Base-by-base conservation (phyloP, 2,888 invertebrate genomes). In the Diaphora mendica region DNA sequence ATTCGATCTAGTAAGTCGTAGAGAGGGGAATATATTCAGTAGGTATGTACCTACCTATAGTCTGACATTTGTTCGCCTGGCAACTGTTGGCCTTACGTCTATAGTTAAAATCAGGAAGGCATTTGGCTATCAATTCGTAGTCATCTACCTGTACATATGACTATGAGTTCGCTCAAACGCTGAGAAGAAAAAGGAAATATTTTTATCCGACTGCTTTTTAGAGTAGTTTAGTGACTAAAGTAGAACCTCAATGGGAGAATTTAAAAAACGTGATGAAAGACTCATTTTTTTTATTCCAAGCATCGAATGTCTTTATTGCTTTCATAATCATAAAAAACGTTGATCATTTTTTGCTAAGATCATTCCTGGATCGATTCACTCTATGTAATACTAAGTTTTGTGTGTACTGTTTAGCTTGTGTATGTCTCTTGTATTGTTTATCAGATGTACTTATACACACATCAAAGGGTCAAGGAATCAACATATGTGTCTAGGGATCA, bases 1-100 rank as follows among this genome's bases (percentile, higher is more conserved):
- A 82, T 79, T 78, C 76, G 71, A 73, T 79, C 44, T 70, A 73
- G 59, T 62, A 35, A n/a, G 51, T 55, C n/a, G 65, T 74, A 68
- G 66, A n/a, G 64, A 23, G 68, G 23, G 64, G 20, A 26, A 26
- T 70, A 80, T 67, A 72, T 75, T 64, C 68, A 74, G 74, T 73
- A 66, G 23, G 64, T 39, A 26, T 26, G n/a, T 55, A 35, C 62
- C n/a, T n/a, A n/a, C n/a, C n/a, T n/a, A n/a, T n/a, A 76, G 70
- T 70, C 55, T 42, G 48, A 68, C 71, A 68, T 72, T 80, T 44
- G 71, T 82, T 64, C 68, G 35, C 70, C 62, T 33, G 65, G 74
- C 64, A 73, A 77, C 77, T 42, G 66, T 55, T 55, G 55, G 55
- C 35, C 51, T 71, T 35, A 59, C 30, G 65, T 65, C 64, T 71